Percentiles rank a stretch among this genome's conserved stretches.
Conservation (phyloP, 1,140 invertebrate genomes). For the Drosophila elegans region DNA sequence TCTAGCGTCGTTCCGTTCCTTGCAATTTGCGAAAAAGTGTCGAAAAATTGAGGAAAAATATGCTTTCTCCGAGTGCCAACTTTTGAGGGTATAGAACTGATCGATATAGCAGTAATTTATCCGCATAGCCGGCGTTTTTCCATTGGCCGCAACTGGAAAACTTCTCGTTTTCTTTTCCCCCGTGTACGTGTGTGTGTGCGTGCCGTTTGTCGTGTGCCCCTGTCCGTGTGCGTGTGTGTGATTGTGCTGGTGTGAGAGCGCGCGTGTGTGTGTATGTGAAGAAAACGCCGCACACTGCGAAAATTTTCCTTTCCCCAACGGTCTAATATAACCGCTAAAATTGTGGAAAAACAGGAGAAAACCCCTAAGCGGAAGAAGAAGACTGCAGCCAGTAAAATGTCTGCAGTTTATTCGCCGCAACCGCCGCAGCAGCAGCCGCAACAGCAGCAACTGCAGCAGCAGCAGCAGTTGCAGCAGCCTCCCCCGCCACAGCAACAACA, state of each 20-base stretch:
- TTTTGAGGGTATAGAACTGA: conserved; percentile 10
- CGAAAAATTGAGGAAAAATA: conserved; percentile 65
- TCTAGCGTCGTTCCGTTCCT: conserved; percentile 70
- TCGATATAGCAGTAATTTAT: neutral
- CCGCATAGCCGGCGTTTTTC: conserved; percentile 4
- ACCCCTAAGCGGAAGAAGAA: conserved; percentile 85
- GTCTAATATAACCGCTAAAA: conserved; percentile 84
- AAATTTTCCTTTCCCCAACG: conserved; percentile 58
- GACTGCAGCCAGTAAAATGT: conserved; percentile 86
- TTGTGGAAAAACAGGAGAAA: conserved; percentile 85
- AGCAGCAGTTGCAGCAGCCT: conserved; percentile 55
- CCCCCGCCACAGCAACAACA: conserved; percentile 48
- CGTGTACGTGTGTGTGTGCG: conserved; percentile 29
- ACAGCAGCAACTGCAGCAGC: conserved; percentile 52
- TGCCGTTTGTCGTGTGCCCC: conserved; percentile 17
- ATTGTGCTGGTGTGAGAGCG: conserved; percentile 10
- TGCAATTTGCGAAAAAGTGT: conserved; percentile 71
- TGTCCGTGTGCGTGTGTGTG: neutral
- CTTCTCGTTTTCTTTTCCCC: conserved; percentile 15
- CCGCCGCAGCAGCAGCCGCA: conserved; percentile 76
- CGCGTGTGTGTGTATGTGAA: conserved; percentile 57
- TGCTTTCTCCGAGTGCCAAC: conserved; percentile 48
- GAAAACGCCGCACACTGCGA: conserved; percentile 72
- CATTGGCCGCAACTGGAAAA: neutral
- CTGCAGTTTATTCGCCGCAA: conserved; percentile 86